Base-by-base conservation (phyloP, 2,888 invertebrate genomes). In the Exephanes ischioxanthus region DNA sequence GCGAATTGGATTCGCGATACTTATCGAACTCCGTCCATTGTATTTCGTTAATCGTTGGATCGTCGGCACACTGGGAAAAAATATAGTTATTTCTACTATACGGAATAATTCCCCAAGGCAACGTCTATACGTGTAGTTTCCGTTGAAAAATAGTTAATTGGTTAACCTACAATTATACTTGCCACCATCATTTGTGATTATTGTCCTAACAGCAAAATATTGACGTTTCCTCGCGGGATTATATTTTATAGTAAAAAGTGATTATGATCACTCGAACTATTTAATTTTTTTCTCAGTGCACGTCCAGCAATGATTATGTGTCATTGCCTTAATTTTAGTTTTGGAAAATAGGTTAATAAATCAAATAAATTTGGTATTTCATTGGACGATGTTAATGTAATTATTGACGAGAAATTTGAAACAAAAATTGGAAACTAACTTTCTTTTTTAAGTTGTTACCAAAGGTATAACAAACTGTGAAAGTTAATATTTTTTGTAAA, bases 11-110 rank as follows among this genome's bases (percentile, higher is more conserved):
- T 33, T 77, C 55, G 41, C 48, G 70, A 75, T 9, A 53, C 86
- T 86, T 89, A 86, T 89, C 89, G 72, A 86, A 87, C 73, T 87
- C 87, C 84, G 88, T 88, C 87, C 89, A 83, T 83, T 81, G 19
- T 79, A 26, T 7, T 16, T 70, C 22, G 51, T 48, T 16, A 14
- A 67, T 41, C n/a, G 2, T 22, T 19, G n/a, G 41, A 67, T 41
- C 37, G 22, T 9, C n/a, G 11, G 7, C 7, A 55, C 19, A 63
- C 33, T 41, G 41, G 53, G 30, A n/a, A 51, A 66, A 41, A 41
- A 41, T 41, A 11, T 41, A 9, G 41, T 41, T 41, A 41, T 41
- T 41, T 41, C 9, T 41, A 41, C 2, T 9, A 11, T 11, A 41
- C 9, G 41, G 41, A 11, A 41, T 41, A 41, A 41, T 41, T 41